Evolutionary conservation across 2,113 vertebrate genomes (phyloP).

Genomic region (Myotis lucifugus): DNA sequence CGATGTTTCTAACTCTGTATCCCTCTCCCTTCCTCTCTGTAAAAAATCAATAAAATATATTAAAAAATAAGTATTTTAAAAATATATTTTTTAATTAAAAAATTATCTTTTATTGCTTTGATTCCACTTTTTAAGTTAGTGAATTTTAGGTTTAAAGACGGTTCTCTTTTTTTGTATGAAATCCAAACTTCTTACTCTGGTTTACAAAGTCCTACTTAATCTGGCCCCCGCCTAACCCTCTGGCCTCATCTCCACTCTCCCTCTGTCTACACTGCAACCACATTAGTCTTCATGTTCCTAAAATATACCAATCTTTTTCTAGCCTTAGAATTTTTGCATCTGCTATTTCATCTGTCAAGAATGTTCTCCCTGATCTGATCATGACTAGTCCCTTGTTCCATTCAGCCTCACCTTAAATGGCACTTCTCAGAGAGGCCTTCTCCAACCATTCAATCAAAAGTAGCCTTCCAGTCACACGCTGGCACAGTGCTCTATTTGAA

Average conservation of each 20-base stretch:
- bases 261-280: not conserved
- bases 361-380: not conserved
- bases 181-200: not conserved
- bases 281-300: not conserved
- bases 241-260: not conserved
- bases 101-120: slow-evolving; percentile 18
- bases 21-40: too few relatives aligned
- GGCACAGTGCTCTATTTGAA: not conserved
- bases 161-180: not conserved
- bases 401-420: not conserved
- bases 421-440: not conserved
- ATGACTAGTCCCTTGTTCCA: not conserved
- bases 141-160: not conserved
- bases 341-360: slow-evolving; percentile 36
- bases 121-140: slow-evolving; percentile 40
- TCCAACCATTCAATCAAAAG: not conserved
- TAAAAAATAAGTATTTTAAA: too few relatives aligned
- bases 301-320: not conserved
- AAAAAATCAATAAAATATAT: too few relatives aligned
- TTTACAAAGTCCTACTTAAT: slow-evolving; percentile 28
- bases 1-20: too few relatives aligned
- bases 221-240: not conserved
- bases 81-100: not conserved
- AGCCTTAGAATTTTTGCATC: slow-evolving; percentile 2
- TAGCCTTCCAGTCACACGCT: not conserved